phyloP scores from a whole-genome alignment of 30 jellyfish, hydroid and myxozoan genomes.

The Aurelia aurita complex sp. Pacific region DNA sequence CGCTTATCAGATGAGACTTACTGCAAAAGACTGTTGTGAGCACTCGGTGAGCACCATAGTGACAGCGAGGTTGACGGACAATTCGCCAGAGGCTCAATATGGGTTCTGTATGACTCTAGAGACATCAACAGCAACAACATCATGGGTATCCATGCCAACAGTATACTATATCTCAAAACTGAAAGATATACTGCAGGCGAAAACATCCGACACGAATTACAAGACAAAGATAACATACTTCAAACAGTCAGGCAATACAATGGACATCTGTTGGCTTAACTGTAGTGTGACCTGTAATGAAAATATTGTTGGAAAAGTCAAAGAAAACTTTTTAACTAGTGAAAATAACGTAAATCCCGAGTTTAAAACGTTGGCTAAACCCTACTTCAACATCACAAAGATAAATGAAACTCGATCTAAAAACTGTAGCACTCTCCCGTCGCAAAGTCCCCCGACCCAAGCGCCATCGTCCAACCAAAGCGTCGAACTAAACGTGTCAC shows the following conservation, averaged over 20 bases:
- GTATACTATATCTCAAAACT: neutral
- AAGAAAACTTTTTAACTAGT: conserved; percentile 18
- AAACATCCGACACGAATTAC: neutral
- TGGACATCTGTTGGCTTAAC: conserved; percentile 18
- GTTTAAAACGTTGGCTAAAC: conserved; percentile 17
- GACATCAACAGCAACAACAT: neutral
- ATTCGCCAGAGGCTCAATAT: conserved; percentile 6
- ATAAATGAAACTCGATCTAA: conserved; percentile 5
- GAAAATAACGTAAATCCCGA: neutral
- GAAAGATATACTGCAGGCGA: neutral
- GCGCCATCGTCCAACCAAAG: conserved; percentile 35
- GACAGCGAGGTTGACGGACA: conserved; percentile 18
- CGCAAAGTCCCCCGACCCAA: neutral
- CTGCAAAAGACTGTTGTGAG: conserved; percentile 79
- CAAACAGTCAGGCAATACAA: neutral
- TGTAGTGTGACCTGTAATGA: conserved; percentile 33
- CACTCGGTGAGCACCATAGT: conserved; percentile 56
- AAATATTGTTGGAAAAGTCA: conserved; percentile 2
- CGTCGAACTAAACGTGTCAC: conserved; percentile 17
- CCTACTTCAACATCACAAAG: conserved; percentile 18
- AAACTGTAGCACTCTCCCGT: conserved; percentile 9
- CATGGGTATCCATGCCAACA: neutral
- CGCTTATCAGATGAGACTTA: conserved; percentile 16
- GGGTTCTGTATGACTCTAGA: neutral
- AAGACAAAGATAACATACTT: neutral